Evolutionary conservation across 2,113 vertebrate genomes (phyloP).

Genomic region (Marmota flaviventris): DNA sequence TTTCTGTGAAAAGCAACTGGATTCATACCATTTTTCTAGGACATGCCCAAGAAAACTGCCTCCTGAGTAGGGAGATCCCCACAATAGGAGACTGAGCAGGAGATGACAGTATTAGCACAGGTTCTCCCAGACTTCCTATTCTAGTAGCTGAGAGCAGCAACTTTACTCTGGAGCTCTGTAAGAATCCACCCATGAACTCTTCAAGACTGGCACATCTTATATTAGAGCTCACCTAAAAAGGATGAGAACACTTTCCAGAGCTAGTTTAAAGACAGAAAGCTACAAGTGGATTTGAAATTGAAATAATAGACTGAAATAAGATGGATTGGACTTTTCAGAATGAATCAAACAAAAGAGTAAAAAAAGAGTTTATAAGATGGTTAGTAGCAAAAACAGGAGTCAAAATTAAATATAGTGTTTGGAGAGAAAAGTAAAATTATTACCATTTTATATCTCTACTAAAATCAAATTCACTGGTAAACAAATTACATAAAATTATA

Average conservation of each 20-base stretch:
- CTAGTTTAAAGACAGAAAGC: not conserved
- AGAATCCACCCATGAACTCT: not conserved
- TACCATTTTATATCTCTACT: not conserved
- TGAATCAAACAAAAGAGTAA: not conserved
- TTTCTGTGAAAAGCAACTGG: not conserved
- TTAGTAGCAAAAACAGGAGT: not conserved
- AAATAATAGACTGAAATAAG: not conserved
- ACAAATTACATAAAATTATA: not conserved
- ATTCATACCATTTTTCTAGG: not conserved
- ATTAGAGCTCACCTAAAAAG: not conserved
- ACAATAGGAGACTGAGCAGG: not conserved
- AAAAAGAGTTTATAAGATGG: not conserved
- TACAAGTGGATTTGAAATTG: conserved; percentile 24
- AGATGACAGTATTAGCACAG: not conserved
- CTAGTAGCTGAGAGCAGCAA: not conserved
- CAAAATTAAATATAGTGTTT: not conserved
- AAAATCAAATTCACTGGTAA: not conserved
- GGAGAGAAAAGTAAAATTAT: not conserved
- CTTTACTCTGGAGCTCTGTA: not conserved
- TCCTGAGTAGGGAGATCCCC: not conserved
- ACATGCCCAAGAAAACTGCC: not conserved
- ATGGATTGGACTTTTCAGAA: not conserved
- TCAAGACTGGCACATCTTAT: not conserved
- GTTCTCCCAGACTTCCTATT: not conserved
- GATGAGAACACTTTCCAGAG: not conserved